These are phyloP conservation scores for Anadara kagoshimensis DNA, from an alignment of 1,140 invertebrate species.

Conservation along the genomic window DNA sequence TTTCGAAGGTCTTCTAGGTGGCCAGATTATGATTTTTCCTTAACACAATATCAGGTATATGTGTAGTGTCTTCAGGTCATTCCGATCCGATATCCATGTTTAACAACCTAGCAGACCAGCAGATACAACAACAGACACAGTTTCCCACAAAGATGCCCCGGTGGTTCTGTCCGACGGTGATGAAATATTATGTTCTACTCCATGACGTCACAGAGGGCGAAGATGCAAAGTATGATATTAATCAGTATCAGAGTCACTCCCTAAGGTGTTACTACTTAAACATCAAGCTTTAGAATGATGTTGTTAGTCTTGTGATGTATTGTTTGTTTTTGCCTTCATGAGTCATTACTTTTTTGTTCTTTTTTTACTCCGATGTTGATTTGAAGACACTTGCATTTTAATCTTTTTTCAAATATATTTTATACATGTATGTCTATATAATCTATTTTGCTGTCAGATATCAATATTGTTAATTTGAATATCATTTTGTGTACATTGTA, in stretches of 20 bases:
- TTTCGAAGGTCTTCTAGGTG: too few species aligned
- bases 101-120: constrained; percentile 83
- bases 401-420: too few species aligned
- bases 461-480: too few species aligned
- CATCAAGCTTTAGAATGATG: neutral
- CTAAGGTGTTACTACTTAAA: constrained; percentile 34
- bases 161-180: constrained; percentile 90
- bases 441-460: too few species aligned
- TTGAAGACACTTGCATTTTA: neutral
- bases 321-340: neutral
- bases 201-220: constrained; percentile 87
- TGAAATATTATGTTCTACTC: constrained; percentile 92
- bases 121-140: constrained; percentile 84
- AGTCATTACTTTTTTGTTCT: neutral
- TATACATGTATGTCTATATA: too few species aligned
- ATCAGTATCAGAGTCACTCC: constrained; percentile 41
- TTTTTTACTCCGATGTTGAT: neutral
- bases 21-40: too few species aligned
- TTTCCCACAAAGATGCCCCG: constrained; percentile 79
- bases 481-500: too few species aligned
- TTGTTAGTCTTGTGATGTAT: neutral
- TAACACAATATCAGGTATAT: too few species aligned
- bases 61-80: constrained; percentile 89
- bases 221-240: constrained; percentile 76
- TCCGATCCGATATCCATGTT: constrained; percentile 87